Conservation (phyloP, 2,797 vertebrate species). For the Sebastes nivosus region DNA sequence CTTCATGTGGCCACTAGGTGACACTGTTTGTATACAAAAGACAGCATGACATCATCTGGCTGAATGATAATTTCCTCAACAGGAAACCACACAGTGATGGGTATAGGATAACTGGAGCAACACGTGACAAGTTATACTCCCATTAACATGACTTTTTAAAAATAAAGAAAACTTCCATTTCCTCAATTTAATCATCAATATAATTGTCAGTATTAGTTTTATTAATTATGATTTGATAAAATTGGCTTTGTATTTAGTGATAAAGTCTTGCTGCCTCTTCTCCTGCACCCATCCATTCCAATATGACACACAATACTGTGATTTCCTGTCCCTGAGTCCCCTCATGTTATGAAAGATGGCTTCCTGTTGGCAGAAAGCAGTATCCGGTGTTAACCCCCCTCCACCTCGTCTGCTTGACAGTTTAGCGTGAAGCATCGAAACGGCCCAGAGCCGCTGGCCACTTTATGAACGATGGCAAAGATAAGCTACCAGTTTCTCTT, state of each 20-base stretch:
- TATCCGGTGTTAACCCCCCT: constrained; percentile 32
- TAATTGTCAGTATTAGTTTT: neutral
- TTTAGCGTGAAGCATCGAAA: constrained; percentile 24
- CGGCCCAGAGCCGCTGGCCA: constrained; percentile 36
- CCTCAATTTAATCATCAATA: neutral
- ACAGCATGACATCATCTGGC: neutral
- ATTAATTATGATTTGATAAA: neutral
- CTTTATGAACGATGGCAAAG: constrained; percentile 73
- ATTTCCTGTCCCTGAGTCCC: constrained; percentile 44
- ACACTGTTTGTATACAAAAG: constrained; percentile 48
- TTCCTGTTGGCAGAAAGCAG: constrained; percentile 49
- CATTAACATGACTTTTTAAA: neutral
- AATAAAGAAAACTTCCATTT: neutral
- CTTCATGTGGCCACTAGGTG: constrained; percentile 59
- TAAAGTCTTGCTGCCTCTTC: neutral
- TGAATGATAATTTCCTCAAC: neutral
- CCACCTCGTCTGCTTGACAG: constrained; percentile 22
- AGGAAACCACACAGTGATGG: neutral
- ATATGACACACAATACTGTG: constrained; percentile 27
- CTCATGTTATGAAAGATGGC: constrained; percentile 38
- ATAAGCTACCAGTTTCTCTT: constrained; percentile 61
- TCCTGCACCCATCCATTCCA: constrained; percentile 16
- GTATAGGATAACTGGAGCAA: neutral
- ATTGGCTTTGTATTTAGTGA: neutral
- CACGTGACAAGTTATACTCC: neutral